Percentiles rank a stretch among this genome's conserved stretches.
phyloP scores from a whole-genome alignment of 2,113 vertebrate genomes.

The Peromyscus californicus region DNA sequence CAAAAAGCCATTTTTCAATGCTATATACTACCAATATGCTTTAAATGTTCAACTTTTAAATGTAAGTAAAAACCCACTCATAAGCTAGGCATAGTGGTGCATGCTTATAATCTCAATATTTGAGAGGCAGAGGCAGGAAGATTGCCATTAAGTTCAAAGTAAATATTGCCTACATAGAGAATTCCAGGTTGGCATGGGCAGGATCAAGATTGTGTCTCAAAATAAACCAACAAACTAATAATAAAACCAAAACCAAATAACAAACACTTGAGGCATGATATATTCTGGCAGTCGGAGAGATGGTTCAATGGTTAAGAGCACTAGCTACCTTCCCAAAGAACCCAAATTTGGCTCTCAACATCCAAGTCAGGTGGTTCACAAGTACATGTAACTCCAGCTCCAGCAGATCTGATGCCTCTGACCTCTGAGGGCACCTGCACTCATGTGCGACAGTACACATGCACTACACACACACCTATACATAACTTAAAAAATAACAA shows the following conservation, averaged over 20 bases:
- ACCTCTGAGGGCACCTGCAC: neutral
- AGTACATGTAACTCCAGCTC: neutral
- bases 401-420: neutral
- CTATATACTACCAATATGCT: neutral
- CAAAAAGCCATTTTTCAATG: conserved; percentile 14
- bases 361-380: neutral
- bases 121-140: neutral
- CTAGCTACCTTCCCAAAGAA: neutral
- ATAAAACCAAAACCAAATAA: neutral
- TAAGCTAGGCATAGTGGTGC: neutral
- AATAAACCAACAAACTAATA: neutral
- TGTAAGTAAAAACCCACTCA: neutral
- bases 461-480: neutral
- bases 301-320: neutral
- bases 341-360: neutral
- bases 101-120: neutral
- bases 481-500: neutral
- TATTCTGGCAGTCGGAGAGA: neutral
- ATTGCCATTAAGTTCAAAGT: neutral
- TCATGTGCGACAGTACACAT: neutral
- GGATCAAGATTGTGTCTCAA: neutral
- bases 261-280: neutral
- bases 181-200: neutral
- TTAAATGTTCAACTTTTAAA: conserved; percentile 12
- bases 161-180: neutral